Conservation (phyloP, 2,888 invertebrate species). For the Limnephilus marmoratus region DNA sequence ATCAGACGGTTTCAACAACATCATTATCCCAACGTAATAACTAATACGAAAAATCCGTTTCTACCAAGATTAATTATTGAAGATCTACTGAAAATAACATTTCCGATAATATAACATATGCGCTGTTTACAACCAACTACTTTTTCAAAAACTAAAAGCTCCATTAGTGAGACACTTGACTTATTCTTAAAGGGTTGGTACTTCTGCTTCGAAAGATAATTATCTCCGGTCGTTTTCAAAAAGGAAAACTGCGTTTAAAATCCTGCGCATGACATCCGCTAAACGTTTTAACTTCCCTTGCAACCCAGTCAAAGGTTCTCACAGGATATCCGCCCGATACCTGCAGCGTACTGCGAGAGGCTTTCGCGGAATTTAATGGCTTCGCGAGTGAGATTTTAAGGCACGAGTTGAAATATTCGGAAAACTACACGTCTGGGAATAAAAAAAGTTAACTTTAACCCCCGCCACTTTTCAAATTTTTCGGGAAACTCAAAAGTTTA, state of each 20-base stretch:
- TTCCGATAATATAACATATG: background rate
- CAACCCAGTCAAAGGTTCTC: constrained; percentile 14
- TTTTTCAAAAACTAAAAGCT: background rate
- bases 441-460: background rate
- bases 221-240: constrained; percentile 31
- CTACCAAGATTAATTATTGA: background rate
- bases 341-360: background rate
- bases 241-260: constrained; percentile 3
- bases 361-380: background rate
- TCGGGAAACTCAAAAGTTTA: background rate
- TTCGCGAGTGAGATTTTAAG: background rate
- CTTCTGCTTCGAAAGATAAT: background rate
- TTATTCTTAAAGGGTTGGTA: background rate
- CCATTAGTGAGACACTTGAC: background rate
- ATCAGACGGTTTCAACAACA: background rate
- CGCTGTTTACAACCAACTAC: background rate
- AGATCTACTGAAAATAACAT: background rate
- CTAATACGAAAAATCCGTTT: background rate
- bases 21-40: background rate
- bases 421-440: background rate
- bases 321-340: background rate
- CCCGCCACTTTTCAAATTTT: background rate
- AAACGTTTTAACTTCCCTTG: constrained; percentile 32
- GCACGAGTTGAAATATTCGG: background rate
- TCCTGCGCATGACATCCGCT: constrained; percentile 25